Evolutionary conservation across 1,140 invertebrate species (phyloP).

Genomic region (Drosophila guanche): DNA sequence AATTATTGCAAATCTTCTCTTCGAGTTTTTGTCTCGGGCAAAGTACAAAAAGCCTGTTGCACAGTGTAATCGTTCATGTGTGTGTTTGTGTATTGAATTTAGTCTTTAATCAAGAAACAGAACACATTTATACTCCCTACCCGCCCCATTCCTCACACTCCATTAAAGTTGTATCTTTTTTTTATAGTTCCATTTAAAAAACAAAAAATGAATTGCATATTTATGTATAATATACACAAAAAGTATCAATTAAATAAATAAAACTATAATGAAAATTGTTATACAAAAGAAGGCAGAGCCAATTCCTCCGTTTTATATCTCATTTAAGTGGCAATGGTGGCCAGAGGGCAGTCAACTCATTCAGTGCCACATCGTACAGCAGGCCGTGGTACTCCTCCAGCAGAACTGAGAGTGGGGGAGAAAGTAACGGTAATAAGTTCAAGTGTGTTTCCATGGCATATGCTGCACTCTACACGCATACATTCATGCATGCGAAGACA

Average conservation of each 20-base stretch:
- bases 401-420: slow-evolving; percentile 47
- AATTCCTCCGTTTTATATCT: not conserved
- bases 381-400: slow-evolving; percentile 74
- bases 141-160: slow-evolving; percentile 10
- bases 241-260: slow-evolving; percentile 74
- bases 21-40: no score
- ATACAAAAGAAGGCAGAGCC: slow-evolving; percentile 51
- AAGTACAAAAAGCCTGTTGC: no score
- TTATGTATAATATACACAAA: slow-evolving; percentile 52
- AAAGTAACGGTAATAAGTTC: not conserved
- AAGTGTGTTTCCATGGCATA: not conserved
- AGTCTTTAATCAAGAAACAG: slow-evolving; percentile 17
- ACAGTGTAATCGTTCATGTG: no score
- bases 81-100: not conserved
- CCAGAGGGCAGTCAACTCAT: slow-evolving; percentile 70
- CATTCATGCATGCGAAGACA: not conserved
- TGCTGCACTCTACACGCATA: no score
- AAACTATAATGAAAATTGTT: slow-evolving; percentile 68
- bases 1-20: no score
- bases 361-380: slow-evolving; percentile 68
- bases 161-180: slow-evolving; percentile 22
- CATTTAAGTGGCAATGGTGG: slow-evolving; percentile 39
- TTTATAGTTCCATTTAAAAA: slow-evolving; percentile 62
- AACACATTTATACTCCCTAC: slow-evolving; percentile 20
- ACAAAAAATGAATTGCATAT: slow-evolving; percentile 41